These are phyloP conservation scores for Blastobasis lacticolella DNA, from an alignment of 2,888 invertebrate genomes.

Conservation along the genomic window DNA sequence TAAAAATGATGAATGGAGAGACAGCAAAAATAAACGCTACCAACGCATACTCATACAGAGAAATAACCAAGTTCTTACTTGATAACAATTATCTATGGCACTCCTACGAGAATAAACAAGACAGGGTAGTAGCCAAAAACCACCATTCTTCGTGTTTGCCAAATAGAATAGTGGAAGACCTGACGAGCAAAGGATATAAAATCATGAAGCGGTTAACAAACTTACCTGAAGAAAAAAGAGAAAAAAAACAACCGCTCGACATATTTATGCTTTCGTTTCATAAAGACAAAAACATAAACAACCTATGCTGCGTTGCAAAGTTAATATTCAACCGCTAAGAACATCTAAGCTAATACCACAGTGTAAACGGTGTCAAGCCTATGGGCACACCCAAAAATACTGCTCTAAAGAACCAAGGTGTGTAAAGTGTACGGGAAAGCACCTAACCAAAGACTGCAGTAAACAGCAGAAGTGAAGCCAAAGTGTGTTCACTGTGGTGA, in stretches of 20 bases:
- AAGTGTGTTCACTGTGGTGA: conserved; percentile 11
- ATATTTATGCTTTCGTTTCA: too few species aligned
- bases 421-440: conserved; percentile 6
- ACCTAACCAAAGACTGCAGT: conserved; percentile 5
- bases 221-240: conserved; percentile 7
- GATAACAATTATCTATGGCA: conserved; percentile 6
- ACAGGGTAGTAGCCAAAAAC: conserved; percentile 8
- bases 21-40: not conserved
- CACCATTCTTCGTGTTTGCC: conserved; percentile 2
- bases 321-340: conserved; percentile 5
- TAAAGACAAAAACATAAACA: conserved; percentile 5
- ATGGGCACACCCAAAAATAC: conserved; percentile 7
- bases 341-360: conserved; percentile 5
- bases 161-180: conserved; percentile 1
- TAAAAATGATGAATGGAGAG: too few species aligned
- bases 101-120: conserved; percentile 10
- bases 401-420: conserved; percentile 8
- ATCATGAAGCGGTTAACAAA: conserved; percentile 2
- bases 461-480: conserved; percentile 9
- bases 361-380: conserved; percentile 9
- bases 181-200: not conserved
- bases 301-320: conserved; percentile 5
- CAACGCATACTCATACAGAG: not conserved
- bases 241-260: conserved; percentile 4
- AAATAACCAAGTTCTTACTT: not conserved